A percentile compares a stretch with the other conserved stretches of the same genome.
These are phyloP conservation scores for Palythoa heliodiscus DNA, from an alignment of 92 coral and sea anemone species.

Conservation along the genomic window DNA sequence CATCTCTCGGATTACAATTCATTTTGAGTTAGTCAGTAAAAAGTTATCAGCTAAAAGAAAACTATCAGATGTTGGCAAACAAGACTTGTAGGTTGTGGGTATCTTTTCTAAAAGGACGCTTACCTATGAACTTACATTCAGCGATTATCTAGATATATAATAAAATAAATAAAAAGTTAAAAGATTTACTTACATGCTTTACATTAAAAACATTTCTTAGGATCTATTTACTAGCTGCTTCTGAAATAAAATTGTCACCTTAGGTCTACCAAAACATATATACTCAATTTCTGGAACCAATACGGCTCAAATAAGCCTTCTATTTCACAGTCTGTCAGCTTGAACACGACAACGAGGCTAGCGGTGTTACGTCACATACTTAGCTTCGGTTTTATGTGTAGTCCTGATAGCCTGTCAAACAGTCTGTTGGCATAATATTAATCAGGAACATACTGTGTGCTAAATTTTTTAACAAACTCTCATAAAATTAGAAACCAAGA, in stretches of 20 bases:
- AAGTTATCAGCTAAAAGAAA: not conserved
- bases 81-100: not conserved
- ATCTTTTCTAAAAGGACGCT: not conserved
- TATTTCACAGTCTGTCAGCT: not conserved
- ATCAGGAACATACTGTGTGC: not conserved
- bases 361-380: not conserved
- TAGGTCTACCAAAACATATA: not conserved
- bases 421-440: not conserved
- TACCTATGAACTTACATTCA: not conserved
- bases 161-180: slow-evolving; percentile 5
- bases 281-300: not conserved
- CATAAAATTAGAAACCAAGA: not conserved
- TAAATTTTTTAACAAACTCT: not conserved
- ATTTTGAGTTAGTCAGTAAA: not conserved
- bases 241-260: not conserved
- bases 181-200: not conserved
- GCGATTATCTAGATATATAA: not conserved
- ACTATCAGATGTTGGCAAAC: not conserved
- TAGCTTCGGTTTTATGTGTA: no score
- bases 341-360: not conserved
- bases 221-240: not conserved
- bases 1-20: slow-evolving; percentile 11
- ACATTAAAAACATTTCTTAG: not conserved
- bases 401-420: no score
- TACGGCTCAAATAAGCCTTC: no score